These are phyloP conservation scores for Zaprionus inermis DNA, from an alignment of 1,140 invertebrate genomes.

Conservation along the genomic window DNA sequence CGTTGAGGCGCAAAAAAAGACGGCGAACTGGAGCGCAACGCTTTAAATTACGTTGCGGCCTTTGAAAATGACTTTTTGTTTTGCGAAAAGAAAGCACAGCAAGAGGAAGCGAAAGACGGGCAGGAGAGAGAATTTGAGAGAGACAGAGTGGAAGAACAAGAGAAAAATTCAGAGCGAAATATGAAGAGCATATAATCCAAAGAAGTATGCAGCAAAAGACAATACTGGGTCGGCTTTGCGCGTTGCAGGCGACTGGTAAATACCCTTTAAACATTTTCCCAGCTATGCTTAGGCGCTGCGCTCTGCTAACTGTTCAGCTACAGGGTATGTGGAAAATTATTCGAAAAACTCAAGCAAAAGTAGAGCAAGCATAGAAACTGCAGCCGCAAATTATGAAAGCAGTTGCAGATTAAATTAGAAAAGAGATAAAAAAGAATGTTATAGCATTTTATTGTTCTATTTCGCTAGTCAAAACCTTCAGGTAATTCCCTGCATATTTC, in stretches of 20 bases:
- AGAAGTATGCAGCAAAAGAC: not conserved
- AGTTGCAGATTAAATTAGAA: not conserved
- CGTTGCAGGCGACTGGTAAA: not conserved
- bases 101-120: not conserved
- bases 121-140: not conserved
- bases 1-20: constrained; percentile 35
- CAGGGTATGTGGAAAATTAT: no score
- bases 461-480: no score
- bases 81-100: not conserved
- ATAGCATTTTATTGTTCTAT: not conserved
- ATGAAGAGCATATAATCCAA: constrained; percentile 12
- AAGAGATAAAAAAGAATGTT: no score
- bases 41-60: constrained; percentile 51
- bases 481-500: not conserved
- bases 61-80: constrained; percentile 40
- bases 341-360: not conserved
- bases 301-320: no score
- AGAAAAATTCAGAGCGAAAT: not conserved
- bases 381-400: not conserved
- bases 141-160: not conserved
- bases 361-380: not conserved
- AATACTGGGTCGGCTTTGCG: not conserved
- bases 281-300: no score
- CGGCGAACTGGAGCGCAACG: constrained; percentile 52
- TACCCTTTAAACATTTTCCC: not conserved